Evolutionary conservation across 2,113 vertebrate species (phyloP).

Genomic region (Phalacrocorax brasilianus): DNA sequence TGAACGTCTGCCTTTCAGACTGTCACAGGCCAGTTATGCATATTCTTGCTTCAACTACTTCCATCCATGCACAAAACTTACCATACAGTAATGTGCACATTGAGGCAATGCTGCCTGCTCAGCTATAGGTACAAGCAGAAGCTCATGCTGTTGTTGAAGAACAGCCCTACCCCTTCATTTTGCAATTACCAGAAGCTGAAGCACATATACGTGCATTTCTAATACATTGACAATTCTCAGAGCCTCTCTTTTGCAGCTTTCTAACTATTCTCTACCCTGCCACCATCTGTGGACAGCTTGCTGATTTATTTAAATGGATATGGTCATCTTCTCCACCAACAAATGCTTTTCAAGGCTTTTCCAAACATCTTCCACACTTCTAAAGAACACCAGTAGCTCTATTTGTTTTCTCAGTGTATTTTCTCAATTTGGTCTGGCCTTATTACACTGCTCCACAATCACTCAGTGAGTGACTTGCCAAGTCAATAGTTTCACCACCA

Average conservation of each 20-base stretch:
- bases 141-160: neutral
- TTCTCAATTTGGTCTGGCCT: neutral
- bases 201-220: rapidly evolving
- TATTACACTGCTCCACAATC: neutral
- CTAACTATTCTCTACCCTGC: neutral
- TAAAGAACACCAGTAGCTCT: neutral
- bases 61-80: neutral
- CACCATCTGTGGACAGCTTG: neutral
- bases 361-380: neutral
- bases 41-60: neutral
- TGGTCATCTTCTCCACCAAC: neutral
- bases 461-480: rapidly evolving
- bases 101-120: neutral
- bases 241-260: neutral
- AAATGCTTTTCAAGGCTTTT: neutral
- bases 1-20: neutral
- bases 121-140: neutral
- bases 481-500: neutral
- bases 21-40: too few relatives aligned
- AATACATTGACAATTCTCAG: neutral
- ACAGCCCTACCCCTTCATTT: neutral
- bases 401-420: neutral
- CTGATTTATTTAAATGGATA: neutral
- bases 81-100: neutral
- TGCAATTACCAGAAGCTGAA: neutral